phyloP scores from a whole-genome alignment of 2,797 vertebrate species.

The Telmatherina bonti region DNA sequence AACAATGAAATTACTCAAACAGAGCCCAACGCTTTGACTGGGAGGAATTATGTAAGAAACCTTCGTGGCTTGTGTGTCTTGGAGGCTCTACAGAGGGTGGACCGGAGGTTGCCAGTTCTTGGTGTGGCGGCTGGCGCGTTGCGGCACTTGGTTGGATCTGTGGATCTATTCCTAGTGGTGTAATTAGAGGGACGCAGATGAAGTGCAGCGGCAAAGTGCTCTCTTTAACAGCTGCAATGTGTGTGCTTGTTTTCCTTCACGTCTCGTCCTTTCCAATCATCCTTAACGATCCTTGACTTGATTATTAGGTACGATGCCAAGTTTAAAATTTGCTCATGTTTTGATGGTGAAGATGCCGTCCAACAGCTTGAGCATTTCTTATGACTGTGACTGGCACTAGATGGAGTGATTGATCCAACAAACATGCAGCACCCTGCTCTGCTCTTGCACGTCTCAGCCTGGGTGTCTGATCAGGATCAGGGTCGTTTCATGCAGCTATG shows the following conservation, averaged over 20 bases:
- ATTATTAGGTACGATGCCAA: conserved; percentile 88
- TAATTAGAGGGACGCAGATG: conserved; percentile 85
- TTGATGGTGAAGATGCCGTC: conserved; percentile 82
- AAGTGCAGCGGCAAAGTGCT: conserved; percentile 83
- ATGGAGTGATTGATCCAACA: conserved; percentile 69
- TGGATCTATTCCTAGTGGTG: conserved; percentile 81
- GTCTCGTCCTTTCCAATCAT: conserved; percentile 80
- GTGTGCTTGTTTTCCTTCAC: conserved; percentile 85
- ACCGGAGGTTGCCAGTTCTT: conserved; percentile 64
- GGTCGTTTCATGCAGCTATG: conserved; percentile 23
- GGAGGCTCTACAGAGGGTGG: conserved; percentile 70
- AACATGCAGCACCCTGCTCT: conserved; percentile 42
- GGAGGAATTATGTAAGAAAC: conserved; percentile 73
- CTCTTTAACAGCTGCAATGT: conserved; percentile 87
- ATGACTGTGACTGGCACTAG: conserved; percentile 65
- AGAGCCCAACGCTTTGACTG: conserved; percentile 62
- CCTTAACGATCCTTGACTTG: conserved; percentile 86
- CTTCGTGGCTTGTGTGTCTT: conserved; percentile 70
- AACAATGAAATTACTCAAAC: conserved; percentile 73
- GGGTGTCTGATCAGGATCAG: conserved; percentile 65
- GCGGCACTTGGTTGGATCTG: conserved; percentile 70
- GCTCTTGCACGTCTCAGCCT: conserved; percentile 64
- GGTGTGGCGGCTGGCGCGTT: conserved; percentile 74
- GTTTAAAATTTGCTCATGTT: conserved; percentile 87
- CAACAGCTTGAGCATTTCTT: conserved; percentile 46